phyloP scores from a whole-genome alignment of 2,888 invertebrate species.

The Ichneumon xanthorius region DNA sequence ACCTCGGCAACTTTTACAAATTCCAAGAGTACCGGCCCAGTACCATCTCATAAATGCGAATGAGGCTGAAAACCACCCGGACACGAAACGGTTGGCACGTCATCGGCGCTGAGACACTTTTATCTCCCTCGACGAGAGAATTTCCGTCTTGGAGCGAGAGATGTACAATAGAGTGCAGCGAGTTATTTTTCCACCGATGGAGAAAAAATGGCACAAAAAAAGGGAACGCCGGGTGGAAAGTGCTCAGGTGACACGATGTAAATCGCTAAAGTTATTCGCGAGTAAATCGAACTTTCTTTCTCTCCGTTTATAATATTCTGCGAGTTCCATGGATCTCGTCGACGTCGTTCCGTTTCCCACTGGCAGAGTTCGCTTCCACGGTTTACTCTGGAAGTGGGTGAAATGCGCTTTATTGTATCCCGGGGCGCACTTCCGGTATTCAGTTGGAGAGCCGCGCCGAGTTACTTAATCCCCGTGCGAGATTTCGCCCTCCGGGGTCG shows the following conservation, averaged over 20 bases:
- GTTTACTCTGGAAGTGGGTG: not conserved
- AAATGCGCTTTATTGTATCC: conserved; percentile 24
- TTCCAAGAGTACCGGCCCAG: conserved; percentile 57
- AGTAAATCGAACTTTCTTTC: conserved; percentile 38
- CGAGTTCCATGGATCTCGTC: not conserved
- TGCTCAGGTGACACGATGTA: conserved; percentile 43
- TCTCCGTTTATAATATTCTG: not conserved
- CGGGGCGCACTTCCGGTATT: conserved; percentile 5
- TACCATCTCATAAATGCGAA: conserved; percentile 70
- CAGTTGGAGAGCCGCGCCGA: conserved; percentile 7
- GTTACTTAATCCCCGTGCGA: conserved; percentile 19
- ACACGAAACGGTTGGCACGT: conserved; percentile 53
- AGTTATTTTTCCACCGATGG: conserved; percentile 12
- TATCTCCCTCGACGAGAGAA: not conserved
- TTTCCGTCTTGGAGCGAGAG: not conserved
- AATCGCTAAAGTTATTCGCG: conserved; percentile 44
- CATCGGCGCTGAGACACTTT: conserved; percentile 24
- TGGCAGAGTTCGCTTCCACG: not conserved
- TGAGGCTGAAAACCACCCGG: conserved; percentile 54
- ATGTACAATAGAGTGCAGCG: not conserved
- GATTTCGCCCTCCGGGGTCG: conserved; percentile 26
- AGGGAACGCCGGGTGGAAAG: conserved; percentile 16
- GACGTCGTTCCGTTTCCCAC: not conserved
- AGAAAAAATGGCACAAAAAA: not conserved
- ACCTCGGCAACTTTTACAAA: conserved; percentile 61